Percentiles rank a stretch among this genome's conserved stretches.
Evolutionary conservation across 2,113 vertebrate genomes (phyloP).

Genomic region (Gopherus evgoodei): DNA sequence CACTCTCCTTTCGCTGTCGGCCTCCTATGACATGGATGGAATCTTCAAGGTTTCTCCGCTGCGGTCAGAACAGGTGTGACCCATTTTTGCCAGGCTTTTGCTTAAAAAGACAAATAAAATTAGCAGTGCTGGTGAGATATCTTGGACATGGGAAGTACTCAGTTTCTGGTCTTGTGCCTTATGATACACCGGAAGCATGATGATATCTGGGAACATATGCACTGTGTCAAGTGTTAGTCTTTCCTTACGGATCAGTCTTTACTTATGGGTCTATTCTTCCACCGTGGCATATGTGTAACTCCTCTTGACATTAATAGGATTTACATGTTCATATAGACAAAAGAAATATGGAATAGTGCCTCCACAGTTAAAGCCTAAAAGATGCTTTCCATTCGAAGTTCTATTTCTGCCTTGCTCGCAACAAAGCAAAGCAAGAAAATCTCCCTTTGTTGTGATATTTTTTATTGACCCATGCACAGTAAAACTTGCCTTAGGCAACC

Average conservation of each 20-base stretch:
- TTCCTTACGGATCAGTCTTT: background rate
- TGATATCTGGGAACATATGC: fast-evolving
- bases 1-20: too few species aligned
- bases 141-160: background rate
- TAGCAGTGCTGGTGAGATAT: background rate
- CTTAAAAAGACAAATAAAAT: background rate
- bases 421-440: background rate
- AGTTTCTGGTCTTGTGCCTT: fast-evolving
- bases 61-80: background rate
- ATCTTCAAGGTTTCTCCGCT: background rate
- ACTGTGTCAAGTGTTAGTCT: fast-evolving
- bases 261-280: background rate
- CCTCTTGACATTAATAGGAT: background rate
- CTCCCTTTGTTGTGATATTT: background rate
- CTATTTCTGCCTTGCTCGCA: background rate
- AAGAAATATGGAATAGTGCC: background rate
- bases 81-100: background rate
- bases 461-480: fast-evolving
- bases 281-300: background rate
- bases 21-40: fast-evolving
- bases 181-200: background rate
- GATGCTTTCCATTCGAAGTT: background rate
- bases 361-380: background rate
- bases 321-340: background rate
- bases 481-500: slow-evolving; percentile 1